phyloP scores from a whole-genome alignment of 1,140 invertebrate genomes.

The Pseudomyrmex cubaensis region DNA sequence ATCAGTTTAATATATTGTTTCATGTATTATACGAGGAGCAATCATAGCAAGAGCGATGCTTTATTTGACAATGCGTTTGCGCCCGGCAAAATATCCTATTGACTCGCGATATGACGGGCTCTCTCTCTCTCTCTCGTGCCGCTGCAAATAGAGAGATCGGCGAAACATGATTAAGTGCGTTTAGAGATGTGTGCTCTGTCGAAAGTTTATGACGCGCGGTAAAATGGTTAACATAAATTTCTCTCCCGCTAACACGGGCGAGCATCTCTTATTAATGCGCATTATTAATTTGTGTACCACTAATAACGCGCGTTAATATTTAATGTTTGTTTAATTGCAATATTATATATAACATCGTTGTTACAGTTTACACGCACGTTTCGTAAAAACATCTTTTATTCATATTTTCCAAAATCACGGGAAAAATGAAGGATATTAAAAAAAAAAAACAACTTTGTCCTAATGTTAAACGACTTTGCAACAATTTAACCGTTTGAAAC shows the following conservation, averaged over 20 bases:
- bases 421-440: too few relatives aligned
- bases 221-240: conserved; percentile 15
- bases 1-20: background rate
- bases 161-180: conserved; percentile 22
- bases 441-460: too few relatives aligned
- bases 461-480: too few relatives aligned
- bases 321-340: conserved; percentile 1
- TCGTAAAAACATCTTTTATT: too few relatives aligned
- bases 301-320: background rate
- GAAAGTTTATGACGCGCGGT: conserved; percentile 24
- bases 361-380: too few relatives aligned
- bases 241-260: background rate
- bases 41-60: background rate
- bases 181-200: background rate
- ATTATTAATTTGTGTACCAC: background rate
- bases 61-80: conserved; percentile 9
- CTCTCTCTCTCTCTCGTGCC: background rate
- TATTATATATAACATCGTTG: too few relatives aligned
- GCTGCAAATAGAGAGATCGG: conserved; percentile 17
- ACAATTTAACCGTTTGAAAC: background rate
- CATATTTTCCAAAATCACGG: too few relatives aligned
- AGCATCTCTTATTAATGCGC: conserved; percentile 12
- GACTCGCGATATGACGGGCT: background rate
- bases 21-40: background rate
- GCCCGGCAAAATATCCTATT: conserved; percentile 16